A percentile compares a stretch with the other conserved stretches of the same genome.
Conservation (phyloP, 2,797 vertebrate genomes). For the Denticeps clupeoides region DNA sequence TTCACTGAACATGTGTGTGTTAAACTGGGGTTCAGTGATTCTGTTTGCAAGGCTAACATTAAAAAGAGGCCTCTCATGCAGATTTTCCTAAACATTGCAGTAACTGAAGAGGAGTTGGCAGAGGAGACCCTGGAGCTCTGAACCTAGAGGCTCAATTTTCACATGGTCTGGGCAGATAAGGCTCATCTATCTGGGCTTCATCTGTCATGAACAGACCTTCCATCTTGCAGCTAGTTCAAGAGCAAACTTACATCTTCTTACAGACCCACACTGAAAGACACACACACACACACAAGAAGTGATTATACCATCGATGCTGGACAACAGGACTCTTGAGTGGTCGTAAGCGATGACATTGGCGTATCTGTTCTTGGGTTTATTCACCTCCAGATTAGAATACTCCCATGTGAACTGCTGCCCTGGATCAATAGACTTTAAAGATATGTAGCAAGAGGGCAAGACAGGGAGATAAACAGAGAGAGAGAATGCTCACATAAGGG, state of each 20-base stretch:
- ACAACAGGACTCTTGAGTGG: conserved; percentile 78
- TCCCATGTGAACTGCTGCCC: conserved; percentile 99
- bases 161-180: conserved; percentile 65
- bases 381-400: conserved; percentile 97
- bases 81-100: neutral
- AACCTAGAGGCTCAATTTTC: conserved; percentile 49
- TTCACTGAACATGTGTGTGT: conserved; percentile 37
- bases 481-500: neutral
- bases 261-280: conserved; percentile 14
- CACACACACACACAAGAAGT: neutral
- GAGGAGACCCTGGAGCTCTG: conserved; percentile 35
- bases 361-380: conserved; percentile 99
- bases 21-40: conserved; percentile 20
- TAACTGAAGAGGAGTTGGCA: conserved; percentile 34
- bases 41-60: neutral
- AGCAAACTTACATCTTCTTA: conserved; percentile 25
- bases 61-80: neutral
- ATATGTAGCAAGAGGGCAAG: conserved; percentile 27
- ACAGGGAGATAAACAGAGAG: conserved; percentile 1
- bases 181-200: conserved; percentile 57
- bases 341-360: conserved; percentile 70
- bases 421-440: conserved; percentile 82
- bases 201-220: conserved; percentile 50
- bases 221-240: conserved; percentile 41
- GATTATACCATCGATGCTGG: conserved; percentile 79